Base-by-base conservation (phyloP, 2,113 vertebrate genomes). In the Naja naja region DNA sequence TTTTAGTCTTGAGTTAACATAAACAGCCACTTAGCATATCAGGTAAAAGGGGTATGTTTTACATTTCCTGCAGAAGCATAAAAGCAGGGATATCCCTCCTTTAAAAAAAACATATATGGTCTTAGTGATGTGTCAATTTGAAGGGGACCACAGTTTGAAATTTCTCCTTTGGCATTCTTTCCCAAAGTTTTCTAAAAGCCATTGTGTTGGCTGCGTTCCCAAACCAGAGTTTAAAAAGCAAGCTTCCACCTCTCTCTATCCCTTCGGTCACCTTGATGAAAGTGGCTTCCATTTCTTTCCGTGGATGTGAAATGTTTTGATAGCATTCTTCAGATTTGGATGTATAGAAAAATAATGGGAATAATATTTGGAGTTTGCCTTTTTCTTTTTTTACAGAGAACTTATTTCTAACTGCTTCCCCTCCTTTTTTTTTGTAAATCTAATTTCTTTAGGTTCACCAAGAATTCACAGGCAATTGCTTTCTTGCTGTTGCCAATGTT, bases 391-490 rank as follows among this genome's bases (percentile, higher is more conserved):
- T 94, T 94, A 91, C 95, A 96, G 94, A 85, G 96, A 97, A 95
- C 91, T 96, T 96, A 94, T 96, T 97, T 97, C 94, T 94, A 92
- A 91, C 94, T 1, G 45, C 94, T 96, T 96, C 91, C 92, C 91
- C 87, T 9, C 52, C 14, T 53, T 53, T 53, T 60, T 95, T 96
- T 97, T 96, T 93, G 96, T 93, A 95, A 97, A 97, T 96, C 96
- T 97, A 97, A 97, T 98, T 97, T 97, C 96, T 97, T 97, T 97
- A 95, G 94, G 96, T 97, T 98, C 95, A 93, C 95, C 94, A 95
- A 91, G 97, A 97, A 96, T 95, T 97, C 95, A 94, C 47, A 89
- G 96, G 89, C 97, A 97, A 97, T 97, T 97, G 97, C 96, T 97
- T 97, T 97, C 96, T 97, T 88, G 49, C 94, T 94, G 25, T 95